Percentiles rank a stretch among this genome's conserved stretches.
Evolutionary conservation across 2,113 vertebrate species (phyloP).

Genomic region (Sclerurus mexicanus): DNA sequence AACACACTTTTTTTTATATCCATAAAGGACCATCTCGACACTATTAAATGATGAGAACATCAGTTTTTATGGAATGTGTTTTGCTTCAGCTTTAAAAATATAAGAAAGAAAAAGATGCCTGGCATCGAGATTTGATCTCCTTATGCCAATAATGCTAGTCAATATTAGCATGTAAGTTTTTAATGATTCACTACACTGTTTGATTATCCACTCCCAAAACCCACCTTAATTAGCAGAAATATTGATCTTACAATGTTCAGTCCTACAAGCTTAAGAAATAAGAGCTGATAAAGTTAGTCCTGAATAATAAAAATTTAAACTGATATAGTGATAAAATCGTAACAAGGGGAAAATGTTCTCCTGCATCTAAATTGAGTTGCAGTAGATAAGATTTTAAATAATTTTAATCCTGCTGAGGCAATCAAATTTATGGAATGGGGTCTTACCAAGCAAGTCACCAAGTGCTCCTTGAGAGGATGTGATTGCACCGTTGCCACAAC

Average conservation of each 20-base stretch:
- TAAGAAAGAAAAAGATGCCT: neutral
- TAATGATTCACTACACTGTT: slow-evolving; percentile 57
- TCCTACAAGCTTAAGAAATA: slow-evolving; percentile 60
- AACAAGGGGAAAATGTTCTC: neutral
- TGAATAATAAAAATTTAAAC: slow-evolving; percentile 37
- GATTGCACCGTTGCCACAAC: neutral
- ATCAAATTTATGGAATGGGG: neutral
- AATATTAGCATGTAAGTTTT: slow-evolving; percentile 59
- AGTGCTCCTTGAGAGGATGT: neutral
- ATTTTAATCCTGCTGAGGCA: slow-evolving; percentile 3
- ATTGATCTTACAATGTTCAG: slow-evolving; percentile 59
- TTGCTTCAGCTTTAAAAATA: slow-evolving; percentile 33
- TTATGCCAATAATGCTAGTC: slow-evolving; percentile 58
- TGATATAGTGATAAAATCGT: slow-evolving; percentile 15
- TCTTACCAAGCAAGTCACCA: neutral
- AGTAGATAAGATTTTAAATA: neutral
- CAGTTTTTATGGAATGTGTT: neutral
- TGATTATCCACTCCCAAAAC: slow-evolving; percentile 12
- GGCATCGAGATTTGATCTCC: slow-evolving; percentile 36
- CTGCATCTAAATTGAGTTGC: neutral
- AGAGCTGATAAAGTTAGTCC: slow-evolving; percentile 36
- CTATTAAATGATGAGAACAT: slow-evolving; percentile 3
- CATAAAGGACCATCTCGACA: neutral
- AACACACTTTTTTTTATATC: neutral
- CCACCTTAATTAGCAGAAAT: slow-evolving; percentile 63